Evolutionary conservation across 2,797 vertebrate species (phyloP).

Genomic region (Paramormyrops hopkinsi): DNA sequence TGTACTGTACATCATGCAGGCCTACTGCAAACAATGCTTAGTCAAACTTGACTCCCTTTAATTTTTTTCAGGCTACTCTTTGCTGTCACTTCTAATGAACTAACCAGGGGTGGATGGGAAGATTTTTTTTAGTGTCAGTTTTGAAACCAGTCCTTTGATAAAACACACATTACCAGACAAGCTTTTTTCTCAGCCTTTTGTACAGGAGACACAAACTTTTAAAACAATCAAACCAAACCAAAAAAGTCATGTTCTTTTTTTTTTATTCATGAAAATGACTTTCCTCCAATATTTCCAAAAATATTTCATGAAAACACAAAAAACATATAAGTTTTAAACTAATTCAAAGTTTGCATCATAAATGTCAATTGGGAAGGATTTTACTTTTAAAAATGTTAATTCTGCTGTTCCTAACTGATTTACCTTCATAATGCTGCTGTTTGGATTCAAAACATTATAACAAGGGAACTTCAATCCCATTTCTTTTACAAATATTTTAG

Average conservation of each 20-base stretch:
- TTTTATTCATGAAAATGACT: conserved; percentile 68
- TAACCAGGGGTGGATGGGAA: not conserved
- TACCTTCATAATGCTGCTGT: conserved; percentile 48
- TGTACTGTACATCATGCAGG: not conserved
- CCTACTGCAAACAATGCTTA: not conserved
- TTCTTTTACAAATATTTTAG: conserved; percentile 61
- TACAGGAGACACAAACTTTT: not conserved
- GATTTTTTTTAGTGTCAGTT: not conserved
- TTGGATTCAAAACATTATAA: conserved; percentile 57
- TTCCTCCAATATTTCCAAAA: conserved; percentile 50
- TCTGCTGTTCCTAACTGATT: conserved; percentile 32
- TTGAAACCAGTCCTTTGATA: not conserved
- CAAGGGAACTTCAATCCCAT: conserved; percentile 31
- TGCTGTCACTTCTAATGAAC: not conserved
- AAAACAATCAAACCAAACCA: conserved; percentile 12
- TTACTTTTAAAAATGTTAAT: conserved; percentile 32
- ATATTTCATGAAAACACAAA: conserved; percentile 47
- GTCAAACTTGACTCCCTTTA: not conserved
- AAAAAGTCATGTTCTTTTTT: not conserved
- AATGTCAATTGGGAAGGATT: conserved; percentile 44
- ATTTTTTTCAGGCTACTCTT: not conserved
- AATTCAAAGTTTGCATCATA: conserved; percentile 45
- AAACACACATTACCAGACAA: not conserved
- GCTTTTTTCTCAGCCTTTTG: not conserved
- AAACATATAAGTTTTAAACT: conserved; percentile 25